phyloP scores from a whole-genome alignment of 2,113 vertebrate species.

The Cnemophilus loriae region DNA sequence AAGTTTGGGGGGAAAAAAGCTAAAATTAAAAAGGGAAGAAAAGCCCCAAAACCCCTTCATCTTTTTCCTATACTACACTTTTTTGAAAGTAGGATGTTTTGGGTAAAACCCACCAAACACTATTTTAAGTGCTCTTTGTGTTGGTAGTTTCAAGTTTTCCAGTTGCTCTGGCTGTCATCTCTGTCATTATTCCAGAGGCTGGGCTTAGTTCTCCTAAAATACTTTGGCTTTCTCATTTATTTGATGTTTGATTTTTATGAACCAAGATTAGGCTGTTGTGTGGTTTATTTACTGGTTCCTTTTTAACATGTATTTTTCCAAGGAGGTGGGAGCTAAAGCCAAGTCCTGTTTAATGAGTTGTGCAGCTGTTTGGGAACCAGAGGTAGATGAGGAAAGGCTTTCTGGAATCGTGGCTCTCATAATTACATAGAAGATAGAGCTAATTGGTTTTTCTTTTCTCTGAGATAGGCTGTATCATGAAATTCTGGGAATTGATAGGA shows the following conservation, averaged over 20 bases:
- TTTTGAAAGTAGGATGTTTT: neutral
- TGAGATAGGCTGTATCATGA: neutral
- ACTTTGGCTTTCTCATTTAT: neutral
- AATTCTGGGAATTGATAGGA: neutral
- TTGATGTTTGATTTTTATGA: neutral
- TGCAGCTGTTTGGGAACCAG: neutral
- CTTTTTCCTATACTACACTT: neutral
- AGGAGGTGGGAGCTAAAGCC: neutral
- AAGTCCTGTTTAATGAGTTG: neutral
- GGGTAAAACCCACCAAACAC: fast-evolving
- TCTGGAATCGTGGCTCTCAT: neutral
- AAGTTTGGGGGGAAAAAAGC: fast-evolving
- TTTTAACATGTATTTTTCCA: neutral
- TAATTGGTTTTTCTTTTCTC: neutral
- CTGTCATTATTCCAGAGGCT: neutral
- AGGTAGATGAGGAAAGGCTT: neutral
- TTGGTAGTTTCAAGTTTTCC: neutral
- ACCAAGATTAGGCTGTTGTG: neutral
- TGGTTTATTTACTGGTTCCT: neutral
- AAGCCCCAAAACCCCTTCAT: neutral
- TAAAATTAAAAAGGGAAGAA: neutral
- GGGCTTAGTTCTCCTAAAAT: neutral
- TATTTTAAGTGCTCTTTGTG: neutral
- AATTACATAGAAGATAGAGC: neutral
- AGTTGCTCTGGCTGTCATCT: neutral